These are phyloP conservation scores for Sesamia inferens DNA, from an alignment of 2,888 invertebrate genomes.

Conservation along the genomic window DNA sequence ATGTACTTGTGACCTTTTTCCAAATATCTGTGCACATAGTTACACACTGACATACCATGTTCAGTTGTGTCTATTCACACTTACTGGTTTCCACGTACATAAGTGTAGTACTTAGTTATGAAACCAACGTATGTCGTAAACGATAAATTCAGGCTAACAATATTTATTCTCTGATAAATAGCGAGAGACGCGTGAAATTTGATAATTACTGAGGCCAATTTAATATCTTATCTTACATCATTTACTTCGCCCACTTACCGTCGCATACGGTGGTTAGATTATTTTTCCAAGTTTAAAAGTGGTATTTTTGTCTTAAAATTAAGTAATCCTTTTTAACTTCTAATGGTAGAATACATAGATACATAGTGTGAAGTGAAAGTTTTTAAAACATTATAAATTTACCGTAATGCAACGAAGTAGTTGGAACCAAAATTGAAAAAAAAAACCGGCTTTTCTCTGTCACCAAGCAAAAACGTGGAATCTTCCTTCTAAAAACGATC, in stretches of 20 bases:
- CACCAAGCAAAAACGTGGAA: constrained; percentile 54
- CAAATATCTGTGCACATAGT: constrained; percentile 61
- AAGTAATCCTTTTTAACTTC: constrained; percentile 16
- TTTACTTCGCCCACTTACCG: constrained; percentile 77
- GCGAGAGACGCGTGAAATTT: constrained; percentile 84
- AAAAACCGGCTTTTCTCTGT: constrained; percentile 47
- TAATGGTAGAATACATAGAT: constrained; percentile 18
- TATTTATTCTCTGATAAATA: constrained; percentile 86
- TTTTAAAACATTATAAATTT: constrained; percentile 54
- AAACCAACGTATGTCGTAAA: constrained; percentile 77
- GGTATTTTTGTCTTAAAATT: constrained; percentile 20
- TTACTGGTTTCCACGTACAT: constrained; percentile 64
- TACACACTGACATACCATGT: constrained; percentile 40
- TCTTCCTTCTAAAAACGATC: constrained; percentile 56
- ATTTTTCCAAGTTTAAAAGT: constrained; percentile 30
- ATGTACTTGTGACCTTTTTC: constrained; percentile 62
- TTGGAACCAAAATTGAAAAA: constrained; percentile 43
- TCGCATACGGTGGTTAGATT: constrained; percentile 50
- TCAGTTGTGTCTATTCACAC: constrained; percentile 70
- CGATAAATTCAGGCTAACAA: constrained; percentile 80
- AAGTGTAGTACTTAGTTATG: constrained; percentile 73
- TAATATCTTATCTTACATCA: constrained; percentile 84
- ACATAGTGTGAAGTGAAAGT: constrained; percentile 53
- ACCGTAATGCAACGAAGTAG: constrained; percentile 50
- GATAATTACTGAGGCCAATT: constrained; percentile 84